Conservation (phyloP, 2,113 vertebrate genomes). For the Oreocharis arfaki region DNA sequence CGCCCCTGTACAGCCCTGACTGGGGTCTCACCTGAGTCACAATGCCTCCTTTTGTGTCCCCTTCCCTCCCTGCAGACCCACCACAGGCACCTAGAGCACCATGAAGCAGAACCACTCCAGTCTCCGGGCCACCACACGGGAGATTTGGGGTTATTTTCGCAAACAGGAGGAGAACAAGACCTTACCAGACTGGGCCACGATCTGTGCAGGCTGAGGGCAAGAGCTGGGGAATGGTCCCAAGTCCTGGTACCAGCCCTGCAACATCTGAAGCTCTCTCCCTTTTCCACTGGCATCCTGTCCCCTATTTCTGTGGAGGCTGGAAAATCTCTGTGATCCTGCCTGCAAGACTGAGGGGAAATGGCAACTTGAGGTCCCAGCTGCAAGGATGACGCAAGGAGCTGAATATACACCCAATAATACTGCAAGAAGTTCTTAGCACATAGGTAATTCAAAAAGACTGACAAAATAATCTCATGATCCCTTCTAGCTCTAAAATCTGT, state of each 20-base stretch:
- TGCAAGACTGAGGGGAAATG: neutral
- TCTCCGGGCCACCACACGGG: neutral
- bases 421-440: neutral
- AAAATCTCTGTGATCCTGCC: neutral
- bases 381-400: neutral
- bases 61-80: neutral
- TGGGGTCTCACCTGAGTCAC: neutral
- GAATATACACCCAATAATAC: neutral
- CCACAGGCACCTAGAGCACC: neutral
- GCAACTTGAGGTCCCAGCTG: neutral
- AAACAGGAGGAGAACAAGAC: neutral
- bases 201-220: neutral
- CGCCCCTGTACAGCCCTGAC: rapidly evolving
- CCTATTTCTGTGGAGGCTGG: neutral
- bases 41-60: neutral
- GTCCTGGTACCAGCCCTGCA: neutral
- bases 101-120: rapidly evolving
- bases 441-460: neutral
- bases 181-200: neutral
- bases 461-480: conserved; percentile 10
- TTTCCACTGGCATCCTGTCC: neutral
- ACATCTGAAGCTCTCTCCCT: neutral
- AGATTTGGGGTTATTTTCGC: neutral
- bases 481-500: neutral
- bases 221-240: rapidly evolving